Percentiles rank a stretch among this genome's conserved stretches.
Conservation (phyloP, 2,797 vertebrate species). For the Remorina albescens region DNA sequence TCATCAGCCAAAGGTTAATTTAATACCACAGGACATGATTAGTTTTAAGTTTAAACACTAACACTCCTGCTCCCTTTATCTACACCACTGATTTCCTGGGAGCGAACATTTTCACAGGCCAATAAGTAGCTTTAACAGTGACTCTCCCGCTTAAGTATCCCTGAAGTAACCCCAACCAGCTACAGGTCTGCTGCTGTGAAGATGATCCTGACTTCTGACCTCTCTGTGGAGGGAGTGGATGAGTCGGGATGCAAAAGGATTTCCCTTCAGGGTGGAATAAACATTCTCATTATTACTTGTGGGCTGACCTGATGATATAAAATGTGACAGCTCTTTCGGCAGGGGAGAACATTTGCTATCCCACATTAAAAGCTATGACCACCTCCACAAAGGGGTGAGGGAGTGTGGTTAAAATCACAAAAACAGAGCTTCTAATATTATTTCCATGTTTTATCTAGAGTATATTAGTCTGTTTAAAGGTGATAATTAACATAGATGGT, state of each 20-base stretch:
- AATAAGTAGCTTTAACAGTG: conserved; percentile 20
- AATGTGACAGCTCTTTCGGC: background rate
- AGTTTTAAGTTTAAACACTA: conserved; percentile 55
- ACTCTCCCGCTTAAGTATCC: conserved; percentile 24
- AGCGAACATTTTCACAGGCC: conserved; percentile 38
- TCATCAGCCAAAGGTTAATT: conserved; percentile 72
- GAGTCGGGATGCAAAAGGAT: background rate
- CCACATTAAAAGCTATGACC: background rate
- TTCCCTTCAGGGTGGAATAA: conserved; percentile 11
- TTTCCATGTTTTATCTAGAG: too few relatives aligned
- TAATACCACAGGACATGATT: conserved; percentile 59
- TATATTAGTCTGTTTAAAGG: too few relatives aligned
- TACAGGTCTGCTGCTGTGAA: background rate
- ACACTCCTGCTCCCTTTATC: conserved; percentile 37
- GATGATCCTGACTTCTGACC: conserved; percentile 42
- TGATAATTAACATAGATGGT: too few relatives aligned
- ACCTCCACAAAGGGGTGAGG: background rate
- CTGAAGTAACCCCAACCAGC: background rate
- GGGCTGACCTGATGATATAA: conserved; percentile 11
- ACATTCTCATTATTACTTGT: conserved; percentile 9
- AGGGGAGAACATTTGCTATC: conserved; percentile 12
- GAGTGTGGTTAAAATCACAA: background rate
- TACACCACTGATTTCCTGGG: background rate
- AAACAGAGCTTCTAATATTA: background rate
- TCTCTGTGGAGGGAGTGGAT: background rate